These are phyloP conservation scores for Carettochelys insculpta DNA, from an alignment of 2,113 vertebrate genomes.

Conservation along the genomic window DNA sequence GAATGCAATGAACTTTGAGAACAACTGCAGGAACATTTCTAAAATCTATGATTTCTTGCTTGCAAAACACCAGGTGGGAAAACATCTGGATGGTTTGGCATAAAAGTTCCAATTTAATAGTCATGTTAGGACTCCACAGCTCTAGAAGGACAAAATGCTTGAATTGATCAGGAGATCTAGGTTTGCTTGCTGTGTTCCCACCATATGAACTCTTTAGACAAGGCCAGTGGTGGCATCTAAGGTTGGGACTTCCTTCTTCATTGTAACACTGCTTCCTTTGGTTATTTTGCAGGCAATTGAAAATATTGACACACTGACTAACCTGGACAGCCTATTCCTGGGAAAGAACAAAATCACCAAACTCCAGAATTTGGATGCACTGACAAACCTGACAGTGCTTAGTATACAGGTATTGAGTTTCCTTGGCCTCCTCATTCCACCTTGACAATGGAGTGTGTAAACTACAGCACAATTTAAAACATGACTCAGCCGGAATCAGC, in stretches of 20 bases:
- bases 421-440: not conserved
- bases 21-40: not conserved
- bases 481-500: not conserved
- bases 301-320: constrained; percentile 87
- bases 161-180: no score
- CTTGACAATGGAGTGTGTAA: not conserved
- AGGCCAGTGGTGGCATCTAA: not conserved
- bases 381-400: constrained; percentile 91
- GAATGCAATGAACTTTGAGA: no score
- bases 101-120: not conserved
- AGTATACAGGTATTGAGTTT: constrained; percentile 90
- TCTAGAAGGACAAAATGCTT: not conserved
- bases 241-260: not conserved
- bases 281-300: constrained; percentile 85
- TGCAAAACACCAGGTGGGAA: not conserved
- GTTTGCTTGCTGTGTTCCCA: not conserved
- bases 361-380: constrained; percentile 92
- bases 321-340: constrained; percentile 93
- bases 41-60: not conserved
- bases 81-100: no score
- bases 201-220: not conserved
- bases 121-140: not conserved
- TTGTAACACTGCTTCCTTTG: not conserved
- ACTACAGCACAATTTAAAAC: not conserved
- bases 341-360: constrained; percentile 99